Conservation (phyloP, 2,797 vertebrate species). For the Knipowitschia caucasica region DNA sequence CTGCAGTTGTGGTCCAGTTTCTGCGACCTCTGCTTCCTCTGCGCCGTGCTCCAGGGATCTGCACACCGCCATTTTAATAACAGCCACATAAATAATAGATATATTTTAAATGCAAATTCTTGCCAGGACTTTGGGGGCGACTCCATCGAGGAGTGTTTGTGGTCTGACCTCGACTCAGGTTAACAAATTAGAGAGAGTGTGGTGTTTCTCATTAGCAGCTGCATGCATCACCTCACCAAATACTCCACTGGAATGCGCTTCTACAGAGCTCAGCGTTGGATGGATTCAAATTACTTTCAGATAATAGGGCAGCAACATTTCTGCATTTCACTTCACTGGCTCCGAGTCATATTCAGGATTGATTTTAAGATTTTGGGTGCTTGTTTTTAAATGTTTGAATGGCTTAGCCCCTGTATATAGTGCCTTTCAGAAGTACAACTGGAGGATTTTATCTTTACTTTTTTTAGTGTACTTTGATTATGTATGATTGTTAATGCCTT, state of each 20-base stretch:
- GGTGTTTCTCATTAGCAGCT: conserved; percentile 66
- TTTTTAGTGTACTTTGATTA: no score
- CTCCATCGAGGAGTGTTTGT: conserved; percentile 64
- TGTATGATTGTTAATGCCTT: no score
- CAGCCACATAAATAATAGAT: conserved; percentile 74
- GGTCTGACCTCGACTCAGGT: conserved; percentile 65
- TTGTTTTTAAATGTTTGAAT: no score
- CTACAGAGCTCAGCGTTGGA: conserved; percentile 21
- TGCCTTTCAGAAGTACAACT: no score
- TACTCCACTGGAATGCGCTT: conserved; percentile 26
- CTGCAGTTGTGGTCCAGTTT: conserved; percentile 41
- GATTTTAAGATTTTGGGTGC: no score
- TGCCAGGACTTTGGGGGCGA: conserved; percentile 59
- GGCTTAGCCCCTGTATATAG: no score
- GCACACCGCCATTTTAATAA: conserved; percentile 63
- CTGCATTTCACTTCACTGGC: no score
- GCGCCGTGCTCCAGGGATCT: conserved; percentile 47
- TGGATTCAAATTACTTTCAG: background rate
- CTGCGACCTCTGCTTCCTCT: conserved; percentile 28
- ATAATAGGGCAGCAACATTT: no score
- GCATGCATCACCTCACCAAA: conserved; percentile 52
- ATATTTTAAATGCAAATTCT: conserved; percentile 73
- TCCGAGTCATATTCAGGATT: no score
- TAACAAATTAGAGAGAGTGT: conserved; percentile 55
- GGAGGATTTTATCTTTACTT: no score